Evolutionary conservation across 1,140 invertebrate species (phyloP).

Genomic region (Sycophila sp.): DNA sequence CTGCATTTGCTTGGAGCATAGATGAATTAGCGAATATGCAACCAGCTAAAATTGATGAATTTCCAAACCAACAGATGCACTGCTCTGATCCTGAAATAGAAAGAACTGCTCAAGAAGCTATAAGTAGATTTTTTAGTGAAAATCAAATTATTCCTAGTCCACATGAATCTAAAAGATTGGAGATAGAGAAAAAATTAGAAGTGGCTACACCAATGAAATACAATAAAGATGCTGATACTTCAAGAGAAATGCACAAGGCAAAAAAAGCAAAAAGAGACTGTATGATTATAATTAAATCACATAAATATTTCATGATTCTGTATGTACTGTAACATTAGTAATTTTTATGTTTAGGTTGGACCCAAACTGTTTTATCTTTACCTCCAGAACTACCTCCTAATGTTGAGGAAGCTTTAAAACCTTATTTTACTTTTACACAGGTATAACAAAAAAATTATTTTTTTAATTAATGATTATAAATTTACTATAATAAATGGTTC

Average conservation of each 20-base stretch:
- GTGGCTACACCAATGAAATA: slow-evolving; percentile 39
- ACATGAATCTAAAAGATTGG: slow-evolving; percentile 47
- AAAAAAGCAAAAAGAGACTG: slow-evolving; percentile 52
- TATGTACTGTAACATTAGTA: background rate
- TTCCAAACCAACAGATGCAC: slow-evolving; percentile 63
- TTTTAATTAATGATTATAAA: background rate
- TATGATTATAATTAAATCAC: slow-evolving; percentile 42
- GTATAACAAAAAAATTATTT: slow-evolving; percentile 46
- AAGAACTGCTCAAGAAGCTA: slow-evolving; percentile 66
- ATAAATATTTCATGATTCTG: background rate
- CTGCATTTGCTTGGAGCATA: slow-evolving; percentile 67
- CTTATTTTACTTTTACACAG: slow-evolving; percentile 71
- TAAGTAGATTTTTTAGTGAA: slow-evolving; percentile 66
- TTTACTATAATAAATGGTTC: background rate
- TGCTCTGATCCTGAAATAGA: slow-evolving; percentile 66
- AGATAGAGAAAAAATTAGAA: slow-evolving; percentile 34
- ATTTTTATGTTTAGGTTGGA: slow-evolving; percentile 61
- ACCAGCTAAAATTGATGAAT: slow-evolving; percentile 68
- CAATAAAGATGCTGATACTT: slow-evolving; percentile 33
- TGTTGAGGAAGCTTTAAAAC: slow-evolving; percentile 70
- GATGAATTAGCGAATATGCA: slow-evolving; percentile 67
- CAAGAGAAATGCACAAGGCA: slow-evolving; percentile 35
- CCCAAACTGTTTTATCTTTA: slow-evolving; percentile 70
- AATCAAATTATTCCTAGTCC: slow-evolving; percentile 69
- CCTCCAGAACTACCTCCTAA: slow-evolving; percentile 69